phyloP scores from a whole-genome alignment of 2,113 vertebrate species.

The Anolis carolinensis region DNA sequence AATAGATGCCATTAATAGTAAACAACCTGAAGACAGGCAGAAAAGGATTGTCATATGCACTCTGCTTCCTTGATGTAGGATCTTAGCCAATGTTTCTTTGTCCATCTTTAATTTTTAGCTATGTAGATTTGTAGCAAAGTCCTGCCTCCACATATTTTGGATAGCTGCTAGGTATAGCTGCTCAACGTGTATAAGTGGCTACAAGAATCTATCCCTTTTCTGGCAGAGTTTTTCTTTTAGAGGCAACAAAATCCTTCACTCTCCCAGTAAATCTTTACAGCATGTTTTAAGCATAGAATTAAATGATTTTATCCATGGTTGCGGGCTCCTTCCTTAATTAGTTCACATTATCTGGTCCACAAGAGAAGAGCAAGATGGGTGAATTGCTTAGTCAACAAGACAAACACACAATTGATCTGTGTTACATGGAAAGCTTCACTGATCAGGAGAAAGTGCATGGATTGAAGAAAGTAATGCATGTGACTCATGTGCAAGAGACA shows the following conservation, averaged over 20 bases:
- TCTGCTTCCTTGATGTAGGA: too few species aligned
- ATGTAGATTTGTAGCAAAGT: too few species aligned
- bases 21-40: too few species aligned
- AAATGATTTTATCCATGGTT: not conserved
- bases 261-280: not conserved
- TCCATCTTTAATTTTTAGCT: too few species aligned
- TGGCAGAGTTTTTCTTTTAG: not conserved
- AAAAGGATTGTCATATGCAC: too few species aligned
- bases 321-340: slow-evolving; percentile 16
- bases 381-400: slow-evolving; percentile 4
- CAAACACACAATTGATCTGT: slow-evolving; percentile 20
- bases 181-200: too few species aligned
- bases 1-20: too few species aligned
- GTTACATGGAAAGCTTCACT: slow-evolving; percentile 4
- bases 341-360: not conserved
- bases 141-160: not conserved
- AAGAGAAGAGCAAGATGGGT: slow-evolving; percentile 7
- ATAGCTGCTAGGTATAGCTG: too few species aligned
- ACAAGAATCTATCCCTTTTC: too few species aligned
- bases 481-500: slow-evolving; percentile 5
- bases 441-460: slow-evolving; percentile 24
- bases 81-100: not conserved
- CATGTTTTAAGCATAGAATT: not conserved
- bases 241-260: not conserved
- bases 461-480: slow-evolving; percentile 32